Base-by-base conservation (phyloP, 2,888 invertebrate species). In the Pollenia labialis region DNA sequence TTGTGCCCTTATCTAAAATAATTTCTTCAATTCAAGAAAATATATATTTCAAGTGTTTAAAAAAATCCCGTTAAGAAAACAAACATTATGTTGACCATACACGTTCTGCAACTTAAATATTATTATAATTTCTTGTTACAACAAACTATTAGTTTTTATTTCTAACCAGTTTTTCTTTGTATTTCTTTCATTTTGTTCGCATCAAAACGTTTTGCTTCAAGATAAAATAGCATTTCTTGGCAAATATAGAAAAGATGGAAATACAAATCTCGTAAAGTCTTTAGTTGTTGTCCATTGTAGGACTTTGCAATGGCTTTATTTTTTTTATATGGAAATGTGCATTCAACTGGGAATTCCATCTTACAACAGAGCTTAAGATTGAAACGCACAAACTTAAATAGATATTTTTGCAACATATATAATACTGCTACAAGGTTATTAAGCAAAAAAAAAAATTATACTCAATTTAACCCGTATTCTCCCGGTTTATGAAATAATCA, bases 281-380 rank as follows among this genome's bases (percentile, higher is more conserved):
- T 71, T 42, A 18, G 14, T 68, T 58, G 14, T 18, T 68, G 68
- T 64, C 44, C 75, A 64, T 44, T 48, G 46, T 77, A 46, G 12
- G 44, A 12, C 32, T 69, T 60, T 56, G n/a, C 52, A n/a, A 44
- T 44, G 12, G 18, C 23, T n/a, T 80, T 48, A 52, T 52, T 44
- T 74, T 60, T 12, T 58, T 46, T 6, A 9, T 4, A 58, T 9
- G 52, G 23, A 68, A 74, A 81, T 83, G 88, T 84, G 71, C 87
- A 81, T 81, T 88, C 84, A 85, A 88, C 84, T 88, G 81, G 87
- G 83, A 85, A 85, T 79, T 79, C 23, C 50, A 75, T 44, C 44
- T 68, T 40, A 64, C 40, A 84, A 68, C 58, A 16, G 44, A 60
- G 40, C 46, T 42, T 18, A 58, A 40, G 42, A 79, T 50, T 18